These are phyloP conservation scores for Eulimnadia texana DNA, from an alignment of 1,140 invertebrate species.

Conservation along the genomic window DNA sequence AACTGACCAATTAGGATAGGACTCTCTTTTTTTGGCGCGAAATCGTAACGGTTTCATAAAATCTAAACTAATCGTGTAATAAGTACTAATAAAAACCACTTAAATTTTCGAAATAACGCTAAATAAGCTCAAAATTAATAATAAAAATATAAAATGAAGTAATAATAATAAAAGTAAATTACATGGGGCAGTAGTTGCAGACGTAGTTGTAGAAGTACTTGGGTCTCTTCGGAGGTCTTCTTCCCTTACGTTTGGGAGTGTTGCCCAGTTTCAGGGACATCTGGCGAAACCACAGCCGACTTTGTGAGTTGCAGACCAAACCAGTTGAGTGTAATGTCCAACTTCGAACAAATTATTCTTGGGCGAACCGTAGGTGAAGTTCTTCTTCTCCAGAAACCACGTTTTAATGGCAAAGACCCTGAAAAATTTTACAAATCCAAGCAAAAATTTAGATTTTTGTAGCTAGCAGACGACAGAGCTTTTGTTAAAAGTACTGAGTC, in stretches of 20 bases:
- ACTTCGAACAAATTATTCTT: conserved; percentile 44
- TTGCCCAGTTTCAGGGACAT: conserved; percentile 36
- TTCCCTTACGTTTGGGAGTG: conserved; percentile 24
- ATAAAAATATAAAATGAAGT: no score
- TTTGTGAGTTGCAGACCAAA: conserved; percentile 61
- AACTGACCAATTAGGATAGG: no score
- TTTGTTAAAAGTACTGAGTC: no score
- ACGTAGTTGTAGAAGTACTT: conserved; percentile 61
- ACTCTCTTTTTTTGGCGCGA: no score
- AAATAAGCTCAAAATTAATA: no score
- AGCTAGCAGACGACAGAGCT: no score
- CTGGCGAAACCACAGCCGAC: conserved; percentile 60
- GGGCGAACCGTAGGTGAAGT: conserved; percentile 52
- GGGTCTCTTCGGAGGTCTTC: conserved; percentile 19
- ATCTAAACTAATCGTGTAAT: no score
- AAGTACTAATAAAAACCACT: no score
- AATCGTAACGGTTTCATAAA: no score
- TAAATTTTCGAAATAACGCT: no score
- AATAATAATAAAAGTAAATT: conserved; percentile 32
- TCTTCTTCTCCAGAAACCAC: conserved; percentile 58
- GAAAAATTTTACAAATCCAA: no score
- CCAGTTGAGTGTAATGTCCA: conserved; percentile 71
- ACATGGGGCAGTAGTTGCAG: conserved; percentile 77
- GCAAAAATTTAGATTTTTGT: no score
- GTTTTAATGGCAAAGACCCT: conserved; percentile 66